Percentiles rank a stretch among this genome's conserved stretches.
Evolutionary conservation across 23 tunicate species (phyloP).

Genomic region (Halocynthia aurantium): DNA sequence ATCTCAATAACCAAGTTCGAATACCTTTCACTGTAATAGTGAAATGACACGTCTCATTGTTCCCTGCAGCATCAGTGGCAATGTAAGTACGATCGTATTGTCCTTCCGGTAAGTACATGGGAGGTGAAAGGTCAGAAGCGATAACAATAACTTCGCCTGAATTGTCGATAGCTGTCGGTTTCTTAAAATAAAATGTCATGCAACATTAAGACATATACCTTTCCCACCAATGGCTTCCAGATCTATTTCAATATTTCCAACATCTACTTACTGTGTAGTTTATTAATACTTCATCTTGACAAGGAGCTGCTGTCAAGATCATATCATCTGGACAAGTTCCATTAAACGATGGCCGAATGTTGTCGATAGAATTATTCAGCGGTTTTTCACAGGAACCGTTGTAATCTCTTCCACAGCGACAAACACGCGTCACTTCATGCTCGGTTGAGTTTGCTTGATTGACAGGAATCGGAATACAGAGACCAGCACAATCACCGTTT

Average conservation of each 20-base stretch:
- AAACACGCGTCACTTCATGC: constrained; percentile 17
- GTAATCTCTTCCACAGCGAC: constrained; percentile 52
- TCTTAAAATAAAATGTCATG: constrained; percentile 3
- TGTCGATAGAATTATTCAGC: constrained; percentile 11
- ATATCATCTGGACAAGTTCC: constrained; percentile 43
- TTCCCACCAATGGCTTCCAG: too few relatives aligned
- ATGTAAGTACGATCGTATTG: constrained; percentile 45
- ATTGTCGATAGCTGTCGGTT: constrained; percentile 40
- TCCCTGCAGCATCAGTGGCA: constrained; percentile 56
- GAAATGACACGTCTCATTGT: constrained; percentile 37
- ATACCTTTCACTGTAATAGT: constrained; percentile 48
- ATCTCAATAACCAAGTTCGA: not conserved
- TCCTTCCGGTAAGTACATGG: constrained; percentile 41
- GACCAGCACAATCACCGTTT: constrained; percentile 58
- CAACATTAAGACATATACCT: too few relatives aligned
- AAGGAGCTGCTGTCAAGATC: constrained; percentile 38
- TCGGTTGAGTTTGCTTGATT: not conserved
- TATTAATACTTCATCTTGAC: constrained; percentile 35
- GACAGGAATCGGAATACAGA: constrained; percentile 71
- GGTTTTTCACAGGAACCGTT: constrained; percentile 45
- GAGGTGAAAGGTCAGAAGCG: constrained; percentile 27
- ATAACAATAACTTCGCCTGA: constrained; percentile 28
- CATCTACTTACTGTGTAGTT: constrained; percentile 40
- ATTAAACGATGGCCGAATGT: constrained; percentile 31
- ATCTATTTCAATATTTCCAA: not conserved